Conservation (phyloP, 2,888 invertebrate genomes). For the Drosophila meridiana region DNA sequence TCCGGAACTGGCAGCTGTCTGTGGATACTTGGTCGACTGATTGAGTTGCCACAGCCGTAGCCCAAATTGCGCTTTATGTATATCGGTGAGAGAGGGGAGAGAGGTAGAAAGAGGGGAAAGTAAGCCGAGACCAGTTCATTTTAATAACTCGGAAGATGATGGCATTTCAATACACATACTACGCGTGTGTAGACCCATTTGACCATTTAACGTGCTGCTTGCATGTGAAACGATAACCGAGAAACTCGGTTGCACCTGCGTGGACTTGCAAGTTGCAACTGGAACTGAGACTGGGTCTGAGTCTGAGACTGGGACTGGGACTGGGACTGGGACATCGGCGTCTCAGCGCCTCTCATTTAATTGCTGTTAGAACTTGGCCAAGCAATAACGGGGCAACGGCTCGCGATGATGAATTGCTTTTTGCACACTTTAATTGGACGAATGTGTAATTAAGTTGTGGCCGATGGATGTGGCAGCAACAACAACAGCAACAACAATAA, state of each 20-base stretch:
- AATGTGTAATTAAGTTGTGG: slow-evolving; percentile 84
- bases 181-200: slow-evolving; percentile 41
- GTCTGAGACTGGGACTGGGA: slow-evolving; percentile 8
- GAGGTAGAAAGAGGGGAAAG: too few relatives aligned
- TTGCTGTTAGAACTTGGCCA: slow-evolving; percentile 71
- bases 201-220: slow-evolving; percentile 73
- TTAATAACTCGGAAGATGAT: slow-evolving; percentile 63
- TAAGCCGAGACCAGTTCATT: slow-evolving; percentile 45
- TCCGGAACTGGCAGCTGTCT: slow-evolving; percentile 25
- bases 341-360: slow-evolving; percentile 54
- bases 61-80: slow-evolving; percentile 39
- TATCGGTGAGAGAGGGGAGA: slow-evolving; percentile 38
- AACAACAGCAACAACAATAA: not conserved
- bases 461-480: slow-evolving; percentile 35
- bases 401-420: slow-evolving; percentile 82
- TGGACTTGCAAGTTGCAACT: slow-evolving; percentile 19
- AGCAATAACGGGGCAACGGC: slow-evolving; percentile 59
- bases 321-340: slow-evolving; percentile 8
- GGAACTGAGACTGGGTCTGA: slow-evolving; percentile 9
- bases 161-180: slow-evolving; percentile 59
- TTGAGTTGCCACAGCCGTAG: slow-evolving; percentile 51
- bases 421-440: slow-evolving; percentile 83
- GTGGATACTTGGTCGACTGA: slow-evolving; percentile 41
- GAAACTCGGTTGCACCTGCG: slow-evolving; percentile 71
- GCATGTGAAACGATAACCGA: slow-evolving; percentile 77